A percentile compares a stretch with the other conserved stretches of the same genome.
Evolutionary conservation across 2,797 vertebrate genomes (phyloP).

Genomic region (Melanotaenia trifasciata): DNA sequence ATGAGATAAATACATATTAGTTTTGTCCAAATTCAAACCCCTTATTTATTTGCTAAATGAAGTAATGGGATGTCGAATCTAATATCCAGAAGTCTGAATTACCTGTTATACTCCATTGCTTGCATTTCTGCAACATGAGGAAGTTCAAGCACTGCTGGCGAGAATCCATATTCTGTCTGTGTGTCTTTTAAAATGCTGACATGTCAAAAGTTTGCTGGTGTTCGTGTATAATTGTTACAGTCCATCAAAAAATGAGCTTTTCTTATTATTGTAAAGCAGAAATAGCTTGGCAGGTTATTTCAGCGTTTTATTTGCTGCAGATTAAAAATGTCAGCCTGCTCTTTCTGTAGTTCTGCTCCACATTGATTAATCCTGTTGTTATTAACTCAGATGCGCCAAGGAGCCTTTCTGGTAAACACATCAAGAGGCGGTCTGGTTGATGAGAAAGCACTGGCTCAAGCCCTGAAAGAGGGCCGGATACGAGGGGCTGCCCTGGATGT

Average conservation of each 20-base stretch:
- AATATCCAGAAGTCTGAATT: not conserved
- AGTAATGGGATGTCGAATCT: not conserved
- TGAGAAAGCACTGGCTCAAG: slow-evolving; percentile 91
- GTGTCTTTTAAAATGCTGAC: not conserved
- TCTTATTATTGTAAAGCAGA: not conserved
- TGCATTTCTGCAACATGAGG: not conserved
- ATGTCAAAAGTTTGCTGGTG: not conserved
- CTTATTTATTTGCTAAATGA: not conserved
- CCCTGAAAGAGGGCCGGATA: slow-evolving; percentile 91
- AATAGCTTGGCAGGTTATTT: not conserved
- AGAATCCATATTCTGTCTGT: not conserved
- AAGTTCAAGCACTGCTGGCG: not conserved
- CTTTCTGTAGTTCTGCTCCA: not conserved
- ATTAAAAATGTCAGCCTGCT: not conserved
- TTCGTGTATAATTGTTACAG: not conserved
- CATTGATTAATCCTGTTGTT: slow-evolving; percentile 3
- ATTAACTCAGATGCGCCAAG: slow-evolving; percentile 88
- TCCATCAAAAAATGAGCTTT: not conserved
- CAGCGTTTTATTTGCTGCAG: not conserved
- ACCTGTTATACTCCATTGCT: not conserved
- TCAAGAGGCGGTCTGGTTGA: slow-evolving; percentile 90
- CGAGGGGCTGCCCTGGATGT: slow-evolving; percentile 91
- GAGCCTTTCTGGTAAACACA: slow-evolving; percentile 91
- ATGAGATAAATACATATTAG: not conserved
- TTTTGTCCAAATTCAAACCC: not conserved